Base-by-base conservation (phyloP, 2,113 vertebrate species). In the Apeltes quadracus region DNA sequence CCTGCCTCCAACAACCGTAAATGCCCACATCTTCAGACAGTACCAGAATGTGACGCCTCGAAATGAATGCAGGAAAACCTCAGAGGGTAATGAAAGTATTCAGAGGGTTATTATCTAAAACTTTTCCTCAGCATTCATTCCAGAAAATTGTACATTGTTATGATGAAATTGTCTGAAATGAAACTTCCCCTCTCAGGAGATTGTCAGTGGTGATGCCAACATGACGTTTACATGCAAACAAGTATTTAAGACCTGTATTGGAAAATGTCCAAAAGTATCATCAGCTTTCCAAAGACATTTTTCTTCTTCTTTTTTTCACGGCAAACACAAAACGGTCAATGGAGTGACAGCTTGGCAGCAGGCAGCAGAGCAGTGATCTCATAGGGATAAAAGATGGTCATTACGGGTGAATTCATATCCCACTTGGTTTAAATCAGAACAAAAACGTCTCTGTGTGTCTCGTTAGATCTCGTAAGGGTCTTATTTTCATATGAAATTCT, bases 241-340 rank as follows among this genome's bases (percentile, higher is more conserved):
- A 54, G 48, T 72, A 34, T 79, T 73, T 38, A 64, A 79, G 46
- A 72, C 43, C 50, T 22, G 46, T 4, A 7, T 7, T 78, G 86
- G 75, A 34, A 39, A 61, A 53, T 43, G 23, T 78, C 78, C 87
- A 91, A 89, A 78, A 58, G 55, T 63, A 77, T 80, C 76, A 83
- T 54, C 71, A 69, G 59, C 66, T 76, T 70, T 85, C 67, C 75
- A 82, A 86, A 86, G 67, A 75, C 56, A 78, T 62, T 63, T 41
- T 58, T 48, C 18, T 58, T n/a, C 20, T 54, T 77, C 16, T 59
- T 57, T 62, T 61, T 55, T 59, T 38, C 58, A 65, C 69, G 13
- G n/a, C 51, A 69, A 46, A 74, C 85, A 83, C 50, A 72, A 72
- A 80, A 72, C 1, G 23, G 39, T 69, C 61, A 69, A 78, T 80